Percentiles rank a stretch among this genome's conserved stretches.
These are phyloP conservation scores for Spatulosminthurus flaviceps DNA, from an alignment of 2,888 invertebrate genomes.

Conservation along the genomic window DNA sequence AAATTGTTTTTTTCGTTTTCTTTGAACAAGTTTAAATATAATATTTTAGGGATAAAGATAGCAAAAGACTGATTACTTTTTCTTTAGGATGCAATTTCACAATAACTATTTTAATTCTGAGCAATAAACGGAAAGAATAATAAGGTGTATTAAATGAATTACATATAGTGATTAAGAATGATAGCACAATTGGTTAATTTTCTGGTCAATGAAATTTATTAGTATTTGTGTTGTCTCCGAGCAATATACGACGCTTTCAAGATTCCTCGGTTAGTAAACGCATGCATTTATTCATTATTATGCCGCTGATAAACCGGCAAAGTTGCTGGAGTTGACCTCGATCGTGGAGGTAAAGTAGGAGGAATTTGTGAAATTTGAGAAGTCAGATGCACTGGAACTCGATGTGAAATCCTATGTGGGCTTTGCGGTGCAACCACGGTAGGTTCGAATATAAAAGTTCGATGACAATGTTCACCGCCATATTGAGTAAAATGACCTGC, in stretches of 20 bases:
- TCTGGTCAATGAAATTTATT: background rate
- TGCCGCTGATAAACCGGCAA: conserved; percentile 14
- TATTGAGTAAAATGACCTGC: conserved; percentile 15
- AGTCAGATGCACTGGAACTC: conserved; percentile 15
- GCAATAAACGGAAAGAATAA: conserved; percentile 8
- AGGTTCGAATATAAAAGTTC: conserved; percentile 51
- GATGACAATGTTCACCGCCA: conserved; percentile 43
- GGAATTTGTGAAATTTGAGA: conserved; percentile 30
- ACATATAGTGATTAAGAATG: background rate
- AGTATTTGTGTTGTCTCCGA: background rate
- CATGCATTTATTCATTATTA: conserved; percentile 3
- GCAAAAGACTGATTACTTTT: background rate
- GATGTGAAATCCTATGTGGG: conserved; percentile 44
- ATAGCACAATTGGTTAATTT: background rate
- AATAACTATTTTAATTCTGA: conserved; percentile 1
- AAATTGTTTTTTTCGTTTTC: background rate
- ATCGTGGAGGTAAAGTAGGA: conserved; percentile 16
- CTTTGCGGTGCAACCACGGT: conserved; percentile 46
- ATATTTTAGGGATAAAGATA: background rate
- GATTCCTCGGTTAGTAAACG: background rate
- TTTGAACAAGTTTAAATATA: background rate
- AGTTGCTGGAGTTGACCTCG: conserved; percentile 9
- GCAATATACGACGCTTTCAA: background rate
- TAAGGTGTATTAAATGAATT: background rate
- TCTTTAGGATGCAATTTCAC: background rate